phyloP scores from a whole-genome alignment of 2,888 invertebrate genomes.

The Brenthis ino region DNA sequence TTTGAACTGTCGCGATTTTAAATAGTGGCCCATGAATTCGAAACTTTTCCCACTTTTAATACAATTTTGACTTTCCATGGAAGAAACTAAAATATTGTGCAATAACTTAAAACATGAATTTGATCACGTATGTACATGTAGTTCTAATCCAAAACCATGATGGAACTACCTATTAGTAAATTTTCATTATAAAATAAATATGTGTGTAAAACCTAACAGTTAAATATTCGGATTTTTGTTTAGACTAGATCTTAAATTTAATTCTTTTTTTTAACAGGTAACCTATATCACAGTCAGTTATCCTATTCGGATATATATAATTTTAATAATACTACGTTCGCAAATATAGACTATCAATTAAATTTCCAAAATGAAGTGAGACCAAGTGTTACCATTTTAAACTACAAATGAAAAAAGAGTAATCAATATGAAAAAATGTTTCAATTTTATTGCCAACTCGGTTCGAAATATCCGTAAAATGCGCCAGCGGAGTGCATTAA shows the following conservation, averaged over 20 bases:
- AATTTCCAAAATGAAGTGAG: not conserved
- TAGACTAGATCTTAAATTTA: too few species aligned
- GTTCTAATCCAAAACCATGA: constrained; percentile 29
- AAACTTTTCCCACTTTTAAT: too few species aligned
- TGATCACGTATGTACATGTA: constrained; percentile 42
- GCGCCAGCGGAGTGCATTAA: constrained; percentile 78
- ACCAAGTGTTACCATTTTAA: not conserved
- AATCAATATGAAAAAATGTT: constrained; percentile 65
- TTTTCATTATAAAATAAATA: constrained; percentile 38
- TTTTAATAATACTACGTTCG: not conserved
- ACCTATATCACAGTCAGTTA: too few species aligned
- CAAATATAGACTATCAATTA: not conserved
- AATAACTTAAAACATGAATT: constrained; percentile 42
- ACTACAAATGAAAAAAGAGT: constrained; percentile 29
- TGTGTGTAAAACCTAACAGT: constrained; percentile 37
- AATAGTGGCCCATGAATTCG: too few species aligned
- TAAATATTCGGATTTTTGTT: too few species aligned
- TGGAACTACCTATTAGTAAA: constrained; percentile 19
- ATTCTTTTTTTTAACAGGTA: too few species aligned
- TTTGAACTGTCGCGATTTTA: too few species aligned
- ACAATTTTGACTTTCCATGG: not conserved
- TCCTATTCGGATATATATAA: too few species aligned
- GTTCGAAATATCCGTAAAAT: constrained; percentile 68
- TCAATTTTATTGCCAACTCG: constrained; percentile 51
- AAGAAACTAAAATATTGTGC: constrained; percentile 34